A percentile compares a stretch with the other conserved stretches of the same genome.
Evolutionary conservation across 2,113 vertebrate species (phyloP).

Genomic region (Panthera leo): DNA sequence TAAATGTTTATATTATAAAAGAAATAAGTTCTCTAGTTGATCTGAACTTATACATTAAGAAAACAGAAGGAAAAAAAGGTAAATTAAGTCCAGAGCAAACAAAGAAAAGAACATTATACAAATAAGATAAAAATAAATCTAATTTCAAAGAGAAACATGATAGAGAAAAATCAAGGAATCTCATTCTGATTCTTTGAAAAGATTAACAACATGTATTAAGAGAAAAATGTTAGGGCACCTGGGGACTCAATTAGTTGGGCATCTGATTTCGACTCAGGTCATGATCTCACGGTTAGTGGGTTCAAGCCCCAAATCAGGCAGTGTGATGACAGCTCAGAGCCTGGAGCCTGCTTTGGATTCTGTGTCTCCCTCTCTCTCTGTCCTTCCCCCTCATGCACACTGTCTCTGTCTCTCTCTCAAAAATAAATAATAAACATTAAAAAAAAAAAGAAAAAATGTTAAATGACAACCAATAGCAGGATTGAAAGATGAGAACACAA

Average conservation of each 20-base stretch:
- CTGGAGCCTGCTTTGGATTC: no score
- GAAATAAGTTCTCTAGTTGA: neutral
- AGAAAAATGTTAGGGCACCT: neutral
- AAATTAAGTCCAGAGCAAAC: neutral
- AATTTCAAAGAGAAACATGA: neutral
- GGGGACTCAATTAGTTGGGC: no score
- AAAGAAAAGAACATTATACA: neutral
- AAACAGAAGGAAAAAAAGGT: neutral
- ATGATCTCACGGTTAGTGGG: no score
- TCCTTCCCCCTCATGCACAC: no score
- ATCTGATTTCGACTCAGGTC: no score
- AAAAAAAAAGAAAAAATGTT: neutral
- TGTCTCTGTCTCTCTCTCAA: no score
- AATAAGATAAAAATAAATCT: neutral
- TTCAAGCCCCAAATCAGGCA: no score
- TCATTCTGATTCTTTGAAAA: neutral
- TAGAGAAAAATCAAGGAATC: neutral
- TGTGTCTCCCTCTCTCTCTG: no score
- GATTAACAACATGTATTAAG: neutral
- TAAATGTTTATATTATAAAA: neutral
- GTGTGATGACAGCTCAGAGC: no score
- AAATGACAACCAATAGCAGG: neutral
- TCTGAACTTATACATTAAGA: neutral
- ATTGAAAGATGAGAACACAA: neutral
- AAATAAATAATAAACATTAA: no score